Evolutionary conservation across 1,140 invertebrate species (phyloP), one percentile per base, ranked within the genome.

Genomic region (Lepeophtheirus salmonis): DNA sequence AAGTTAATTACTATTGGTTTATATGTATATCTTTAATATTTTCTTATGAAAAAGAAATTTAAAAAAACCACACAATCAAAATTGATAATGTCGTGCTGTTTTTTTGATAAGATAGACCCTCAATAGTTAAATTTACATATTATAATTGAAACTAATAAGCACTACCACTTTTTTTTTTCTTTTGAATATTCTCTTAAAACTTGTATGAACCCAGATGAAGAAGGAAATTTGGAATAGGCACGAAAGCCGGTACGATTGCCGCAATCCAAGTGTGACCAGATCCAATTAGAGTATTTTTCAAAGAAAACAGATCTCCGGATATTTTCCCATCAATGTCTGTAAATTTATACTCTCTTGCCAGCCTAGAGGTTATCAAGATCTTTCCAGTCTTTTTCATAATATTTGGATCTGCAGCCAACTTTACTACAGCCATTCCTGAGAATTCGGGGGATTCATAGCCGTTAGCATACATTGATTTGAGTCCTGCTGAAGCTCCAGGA

Each of bases 281-380:
- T 2, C 12, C 2, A n/a, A 16, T 16, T 14, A 57, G 24, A 17
- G 23, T n/a, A 2, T 24, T 57, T 17, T 41, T 41, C 13, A 57
- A n/a, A 17, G 17, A 16, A 6, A 4, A 20, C 13, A 41, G n/a
- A 23, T 57, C 56, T 2, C 22, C 41, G 23, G 24, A 26, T n/a
- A 60, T 51, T 17, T 51, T 14, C 13, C 57, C 57, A 60, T 60
- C 57, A 2, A 41, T 18, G 16, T 60, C 57, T 2, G 57, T 60
- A 41, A 51, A 60, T 13, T 26, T 26, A 60, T 60, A 60, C 41
- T 60, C 57, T 1, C 48, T 16, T 14, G 57, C 57, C 10, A 60
- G 57, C n/a, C 30, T 18, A 50, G 16, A 50, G 41, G 48, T 22
- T 2, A 52, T 16, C 10, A 60, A 16, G 22, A 60, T 60, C 49